Percentiles rank a stretch among this genome's conserved stretches.
phyloP scores from a whole-genome alignment of 2,888 invertebrate genomes.

The Apamea epomidion region DNA sequence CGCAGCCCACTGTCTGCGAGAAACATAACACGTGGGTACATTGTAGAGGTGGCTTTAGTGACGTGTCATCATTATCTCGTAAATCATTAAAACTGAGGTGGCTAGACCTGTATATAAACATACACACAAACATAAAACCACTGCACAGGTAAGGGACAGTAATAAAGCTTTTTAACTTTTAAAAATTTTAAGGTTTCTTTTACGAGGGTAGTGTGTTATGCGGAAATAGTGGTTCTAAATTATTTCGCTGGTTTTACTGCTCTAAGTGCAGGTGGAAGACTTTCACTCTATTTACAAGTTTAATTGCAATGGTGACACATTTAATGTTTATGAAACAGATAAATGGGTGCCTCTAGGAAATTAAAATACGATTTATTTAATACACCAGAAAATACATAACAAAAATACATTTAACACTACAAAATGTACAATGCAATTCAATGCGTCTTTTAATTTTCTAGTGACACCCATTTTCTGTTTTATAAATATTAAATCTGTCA shows the following conservation, averaged over 20 bases:
- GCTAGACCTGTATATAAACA: slow-evolving; percentile 9
- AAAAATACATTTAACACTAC: no score
- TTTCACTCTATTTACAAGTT: background rate
- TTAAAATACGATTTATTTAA: no score
- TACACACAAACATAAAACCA: slow-evolving; percentile 39
- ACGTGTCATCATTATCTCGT: slow-evolving; percentile 44
- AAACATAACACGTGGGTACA: background rate
- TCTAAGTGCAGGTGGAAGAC: background rate
- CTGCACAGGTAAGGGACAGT: slow-evolving; percentile 1
- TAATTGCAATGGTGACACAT: background rate
- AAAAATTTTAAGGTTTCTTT: slow-evolving; percentile 19
- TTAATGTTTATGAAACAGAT: no score
- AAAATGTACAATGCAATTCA: no score
- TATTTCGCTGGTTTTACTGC: background rate
- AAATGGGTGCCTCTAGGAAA: no score
- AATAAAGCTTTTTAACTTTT: slow-evolving; percentile 2
- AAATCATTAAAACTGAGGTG: slow-evolving; percentile 56
- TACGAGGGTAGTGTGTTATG: slow-evolving; percentile 7
- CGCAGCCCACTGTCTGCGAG: background rate
- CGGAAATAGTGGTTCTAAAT: background rate
- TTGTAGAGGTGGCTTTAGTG: slow-evolving; percentile 44
- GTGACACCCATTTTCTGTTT: no score
- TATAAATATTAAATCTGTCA: no score
- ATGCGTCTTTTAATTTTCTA: no score
- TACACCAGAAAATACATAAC: no score